phyloP scores from a whole-genome alignment of 2,113 vertebrate species.

The Zingel zingel region DNA sequence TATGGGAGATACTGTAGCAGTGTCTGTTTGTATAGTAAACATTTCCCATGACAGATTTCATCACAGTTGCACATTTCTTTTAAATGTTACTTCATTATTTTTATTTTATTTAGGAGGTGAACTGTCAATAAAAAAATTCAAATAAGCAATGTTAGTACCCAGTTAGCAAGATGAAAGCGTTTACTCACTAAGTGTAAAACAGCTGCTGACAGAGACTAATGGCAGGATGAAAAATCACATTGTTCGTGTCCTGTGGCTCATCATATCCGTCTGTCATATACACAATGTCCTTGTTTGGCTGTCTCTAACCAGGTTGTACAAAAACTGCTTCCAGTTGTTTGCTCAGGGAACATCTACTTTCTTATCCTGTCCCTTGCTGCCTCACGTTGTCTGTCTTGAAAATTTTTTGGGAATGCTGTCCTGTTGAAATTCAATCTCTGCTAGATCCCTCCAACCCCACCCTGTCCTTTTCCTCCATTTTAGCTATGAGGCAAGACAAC shows the following conservation, averaged over 20 bases:
- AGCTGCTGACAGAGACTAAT: conserved; percentile 51
- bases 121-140: neutral
- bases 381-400: conserved; percentile 69
- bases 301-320: conserved; percentile 10
- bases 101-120: neutral
- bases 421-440: conserved; percentile 85
- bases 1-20: neutral
- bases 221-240: conserved; percentile 68
- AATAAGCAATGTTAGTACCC: conserved; percentile 19
- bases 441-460: conserved; percentile 63
- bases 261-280: conserved; percentile 49
- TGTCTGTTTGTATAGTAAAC: neutral
- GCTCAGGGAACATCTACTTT: conserved; percentile 58
- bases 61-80: neutral
- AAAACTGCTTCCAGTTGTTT: conserved; percentile 69
- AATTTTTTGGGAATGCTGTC: conserved; percentile 84
- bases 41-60: conserved; percentile 8
- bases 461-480: conserved; percentile 66
- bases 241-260: conserved; percentile 40
- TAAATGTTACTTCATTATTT: neutral
- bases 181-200: conserved; percentile 69
- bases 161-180: conserved; percentile 33
- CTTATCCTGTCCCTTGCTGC: conserved; percentile 61
- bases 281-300: conserved; percentile 29
- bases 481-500: conserved; percentile 70